These are phyloP conservation scores for Lithophane ornitopus DNA, from an alignment of 2,888 invertebrate species.

Conservation along the genomic window DNA sequence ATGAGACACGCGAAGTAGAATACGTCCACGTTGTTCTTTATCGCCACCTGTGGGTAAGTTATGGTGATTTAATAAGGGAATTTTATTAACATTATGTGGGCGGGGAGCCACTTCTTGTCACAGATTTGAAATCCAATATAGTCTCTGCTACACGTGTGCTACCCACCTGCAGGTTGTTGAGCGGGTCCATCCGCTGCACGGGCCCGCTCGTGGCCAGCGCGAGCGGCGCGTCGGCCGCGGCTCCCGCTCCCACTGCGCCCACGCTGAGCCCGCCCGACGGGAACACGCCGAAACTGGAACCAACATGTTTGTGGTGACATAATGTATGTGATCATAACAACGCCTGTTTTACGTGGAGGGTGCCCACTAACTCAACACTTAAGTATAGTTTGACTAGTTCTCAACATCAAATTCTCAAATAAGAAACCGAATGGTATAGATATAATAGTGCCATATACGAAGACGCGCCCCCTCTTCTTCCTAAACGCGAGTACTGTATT, in stretches of 20 bases:
- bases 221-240: slow-evolving; percentile 94
- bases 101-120: too few species aligned
- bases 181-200: slow-evolving; percentile 99
- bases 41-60: slow-evolving; percentile 93
- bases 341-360: too few species aligned
- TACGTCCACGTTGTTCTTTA: slow-evolving; percentile 99
- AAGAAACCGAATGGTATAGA: too few species aligned
- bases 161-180: slow-evolving; percentile 96
- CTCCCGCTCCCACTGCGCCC: slow-evolving; percentile 93
- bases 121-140: not conserved
- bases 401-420: too few species aligned
- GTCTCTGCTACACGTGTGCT: too few species aligned
- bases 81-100: too few species aligned
- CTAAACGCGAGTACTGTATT: too few species aligned
- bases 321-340: too few species aligned
- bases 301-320: not conserved
- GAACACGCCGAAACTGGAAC: slow-evolving; percentile 96
- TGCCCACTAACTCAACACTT: too few species aligned
- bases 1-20: slow-evolving; percentile 99
- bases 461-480: too few species aligned
- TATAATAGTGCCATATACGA: too few species aligned
- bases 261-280: slow-evolving; percentile 96
- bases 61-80: not conserved
- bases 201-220: slow-evolving; percentile 96
- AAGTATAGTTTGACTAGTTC: too few species aligned